Percentiles rank a stretch among this genome's conserved stretches.
Evolutionary conservation across 2,888 invertebrate species (phyloP).

Genomic region (Saturnia japonica): DNA sequence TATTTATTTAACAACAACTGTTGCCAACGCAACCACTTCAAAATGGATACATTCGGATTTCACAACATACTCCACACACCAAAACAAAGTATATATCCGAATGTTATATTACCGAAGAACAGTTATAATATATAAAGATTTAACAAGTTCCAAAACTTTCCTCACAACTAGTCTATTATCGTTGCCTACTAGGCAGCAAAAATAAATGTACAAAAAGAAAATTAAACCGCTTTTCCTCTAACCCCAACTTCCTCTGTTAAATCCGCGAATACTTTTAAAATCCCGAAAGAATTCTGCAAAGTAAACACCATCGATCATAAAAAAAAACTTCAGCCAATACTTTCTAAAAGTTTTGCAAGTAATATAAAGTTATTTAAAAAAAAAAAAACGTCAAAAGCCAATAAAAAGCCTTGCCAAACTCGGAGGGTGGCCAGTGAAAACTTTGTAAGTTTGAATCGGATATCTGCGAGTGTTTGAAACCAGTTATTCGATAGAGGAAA

Average conservation of each 20-base stretch:
- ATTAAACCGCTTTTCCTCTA: neutral
- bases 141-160: too few species aligned
- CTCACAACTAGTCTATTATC: too few species aligned
- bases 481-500: neutral
- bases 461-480: neutral
- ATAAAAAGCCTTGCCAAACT: conserved; percentile 14
- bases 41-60: too few species aligned
- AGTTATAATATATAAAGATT: too few species aligned
- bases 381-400: conserved; percentile 11
- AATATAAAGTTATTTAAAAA: conserved; percentile 5
- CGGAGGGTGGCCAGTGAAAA: conserved; percentile 2
- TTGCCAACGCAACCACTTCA: too few species aligned
- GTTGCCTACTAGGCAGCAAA: too few species aligned
- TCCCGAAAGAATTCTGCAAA: neutral
- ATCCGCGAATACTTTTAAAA: conserved; percentile 14
- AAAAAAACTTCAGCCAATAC: conserved; percentile 1
- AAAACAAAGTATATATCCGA: too few species aligned
- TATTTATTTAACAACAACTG: too few species aligned
- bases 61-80: too few species aligned
- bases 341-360: neutral
- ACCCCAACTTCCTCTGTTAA: neutral
- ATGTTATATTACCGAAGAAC: too few species aligned
- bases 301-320: conserved; percentile 11
- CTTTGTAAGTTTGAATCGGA: conserved; percentile 12
- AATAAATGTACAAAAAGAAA: neutral